Percentiles rank a stretch among this genome's conserved stretches.
Evolutionary conservation across 2,888 invertebrate genomes (phyloP).

Genomic region (Vanessa cardui): DNA sequence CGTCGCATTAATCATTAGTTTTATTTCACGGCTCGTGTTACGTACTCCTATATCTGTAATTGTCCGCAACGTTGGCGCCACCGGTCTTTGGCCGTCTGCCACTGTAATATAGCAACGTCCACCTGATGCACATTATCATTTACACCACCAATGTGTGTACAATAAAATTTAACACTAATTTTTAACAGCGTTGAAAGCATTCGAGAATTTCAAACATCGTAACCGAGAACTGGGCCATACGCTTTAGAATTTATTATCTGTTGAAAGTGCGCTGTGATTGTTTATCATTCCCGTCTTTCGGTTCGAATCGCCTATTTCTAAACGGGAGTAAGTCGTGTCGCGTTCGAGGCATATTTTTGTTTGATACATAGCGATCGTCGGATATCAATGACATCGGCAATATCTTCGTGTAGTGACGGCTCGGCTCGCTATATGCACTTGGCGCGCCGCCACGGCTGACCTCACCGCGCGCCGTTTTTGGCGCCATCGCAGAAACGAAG

Average conservation of each 20-base stretch:
- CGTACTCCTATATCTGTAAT: constrained; percentile 67
- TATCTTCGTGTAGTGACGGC: neutral
- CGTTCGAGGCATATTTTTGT: constrained; percentile 1
- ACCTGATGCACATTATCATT: constrained; percentile 64
- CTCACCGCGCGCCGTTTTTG: constrained; percentile 75
- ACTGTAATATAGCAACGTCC: constrained; percentile 59
- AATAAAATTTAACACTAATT: constrained; percentile 25
- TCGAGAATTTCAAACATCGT: constrained; percentile 24
- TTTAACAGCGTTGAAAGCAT: constrained; percentile 19
- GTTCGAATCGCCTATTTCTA: constrained; percentile 16
- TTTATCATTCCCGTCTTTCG: constrained; percentile 22
- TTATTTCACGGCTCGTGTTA: constrained; percentile 68
- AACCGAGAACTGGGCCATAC: constrained; percentile 24
- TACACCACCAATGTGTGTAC: constrained; percentile 46
- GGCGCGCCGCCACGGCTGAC: constrained; percentile 54
- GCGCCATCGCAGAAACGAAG: constrained; percentile 71
- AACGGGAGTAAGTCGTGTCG: constrained; percentile 6
- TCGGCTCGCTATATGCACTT: constrained; percentile 20
- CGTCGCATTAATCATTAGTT: constrained; percentile 66
- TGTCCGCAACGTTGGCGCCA: constrained; percentile 70
- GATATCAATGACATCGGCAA: constrained; percentile 17
- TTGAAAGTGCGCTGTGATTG: constrained; percentile 19
- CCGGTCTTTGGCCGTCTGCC: constrained; percentile 72
- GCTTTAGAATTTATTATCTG: constrained; percentile 27
- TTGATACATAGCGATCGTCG: constrained; percentile 6